Evolutionary conservation across 2,888 invertebrate species (phyloP).

Genomic region (Hedya salicella): DNA sequence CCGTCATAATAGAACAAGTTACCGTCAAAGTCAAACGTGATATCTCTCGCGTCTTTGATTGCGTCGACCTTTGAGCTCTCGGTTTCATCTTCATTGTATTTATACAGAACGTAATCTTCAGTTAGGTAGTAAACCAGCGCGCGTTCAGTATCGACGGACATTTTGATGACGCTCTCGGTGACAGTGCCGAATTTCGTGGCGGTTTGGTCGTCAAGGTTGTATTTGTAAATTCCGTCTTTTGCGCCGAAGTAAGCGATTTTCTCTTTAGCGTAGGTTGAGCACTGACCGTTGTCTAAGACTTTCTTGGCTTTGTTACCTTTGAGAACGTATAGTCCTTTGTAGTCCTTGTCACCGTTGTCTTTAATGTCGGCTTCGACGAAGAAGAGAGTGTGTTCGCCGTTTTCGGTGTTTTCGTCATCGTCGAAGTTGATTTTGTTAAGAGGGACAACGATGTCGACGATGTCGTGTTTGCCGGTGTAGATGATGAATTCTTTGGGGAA

Average conservation of each 20-base stretch:
- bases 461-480: constrained; percentile 33
- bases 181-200: constrained; percentile 52
- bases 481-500: constrained; percentile 9
- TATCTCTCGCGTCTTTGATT: constrained; percentile 60
- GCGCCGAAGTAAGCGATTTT: constrained; percentile 46
- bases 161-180: constrained; percentile 50
- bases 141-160: constrained; percentile 45
- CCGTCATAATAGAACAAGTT: constrained; percentile 64
- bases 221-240: constrained; percentile 48
- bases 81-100: constrained; percentile 64
- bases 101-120: constrained; percentile 61
- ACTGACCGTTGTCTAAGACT: constrained; percentile 46
- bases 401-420: background rate
- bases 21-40: constrained; percentile 62
- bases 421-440: constrained; percentile 33
- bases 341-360: constrained; percentile 35
- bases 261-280: constrained; percentile 44
- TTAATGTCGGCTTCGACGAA: constrained; percentile 41
- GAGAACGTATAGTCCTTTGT: constrained; percentile 46
- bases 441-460: constrained; percentile 39
- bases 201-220: constrained; percentile 41
- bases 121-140: constrained; percentile 65
- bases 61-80: constrained; percentile 59
- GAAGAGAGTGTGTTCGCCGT: constrained; percentile 17
- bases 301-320: constrained; percentile 45